A percentile compares a stretch with the other conserved stretches of the same genome.
phyloP scores from a whole-genome alignment of 2,113 vertebrate species.

The Brienomyrus longianalis region DNA sequence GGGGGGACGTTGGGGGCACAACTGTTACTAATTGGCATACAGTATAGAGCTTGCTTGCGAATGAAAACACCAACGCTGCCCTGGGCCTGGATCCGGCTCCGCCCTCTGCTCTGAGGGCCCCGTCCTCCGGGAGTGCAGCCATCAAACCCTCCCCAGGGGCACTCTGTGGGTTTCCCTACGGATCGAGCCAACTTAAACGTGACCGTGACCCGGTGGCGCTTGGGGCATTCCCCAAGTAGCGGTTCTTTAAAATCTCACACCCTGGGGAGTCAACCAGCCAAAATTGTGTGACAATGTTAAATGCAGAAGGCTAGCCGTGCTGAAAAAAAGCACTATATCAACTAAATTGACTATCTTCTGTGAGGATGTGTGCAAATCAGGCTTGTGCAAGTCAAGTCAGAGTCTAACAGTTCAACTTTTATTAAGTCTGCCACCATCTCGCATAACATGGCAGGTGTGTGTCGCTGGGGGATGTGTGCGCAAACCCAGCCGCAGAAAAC shows the following conservation, averaged over 20 bases:
- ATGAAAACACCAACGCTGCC: slow-evolving; percentile 79
- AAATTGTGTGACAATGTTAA: neutral
- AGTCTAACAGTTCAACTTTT: slow-evolving; percentile 17
- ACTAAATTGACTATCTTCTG: neutral
- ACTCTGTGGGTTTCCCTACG: neutral
- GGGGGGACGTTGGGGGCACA: slow-evolving; percentile 59
- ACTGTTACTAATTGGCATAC: slow-evolving; percentile 81
- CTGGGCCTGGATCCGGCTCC: slow-evolving; percentile 65
- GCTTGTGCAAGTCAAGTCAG: neutral
- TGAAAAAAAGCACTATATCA: neutral
- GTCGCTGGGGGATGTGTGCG: too few relatives aligned
- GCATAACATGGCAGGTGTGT: too few relatives aligned
- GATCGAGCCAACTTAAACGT: neutral
- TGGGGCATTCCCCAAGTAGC: neutral
- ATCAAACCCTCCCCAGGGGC: neutral
- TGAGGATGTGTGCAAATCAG: neutral
- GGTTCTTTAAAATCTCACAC: neutral
- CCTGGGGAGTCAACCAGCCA: neutral
- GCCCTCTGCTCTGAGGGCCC: slow-evolving; percentile 38
- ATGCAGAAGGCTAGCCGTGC: neutral
- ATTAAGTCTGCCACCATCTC: slow-evolving; percentile 11
- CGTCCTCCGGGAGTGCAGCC: neutral
- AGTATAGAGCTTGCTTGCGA: slow-evolving; percentile 64
- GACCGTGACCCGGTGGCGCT: neutral
- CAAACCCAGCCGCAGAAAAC: neutral